Evolutionary conservation across 2,797 vertebrate species (phyloP), one percentile per base, ranked within the genome.

Genomic region (Allobates femoralis): DNA sequence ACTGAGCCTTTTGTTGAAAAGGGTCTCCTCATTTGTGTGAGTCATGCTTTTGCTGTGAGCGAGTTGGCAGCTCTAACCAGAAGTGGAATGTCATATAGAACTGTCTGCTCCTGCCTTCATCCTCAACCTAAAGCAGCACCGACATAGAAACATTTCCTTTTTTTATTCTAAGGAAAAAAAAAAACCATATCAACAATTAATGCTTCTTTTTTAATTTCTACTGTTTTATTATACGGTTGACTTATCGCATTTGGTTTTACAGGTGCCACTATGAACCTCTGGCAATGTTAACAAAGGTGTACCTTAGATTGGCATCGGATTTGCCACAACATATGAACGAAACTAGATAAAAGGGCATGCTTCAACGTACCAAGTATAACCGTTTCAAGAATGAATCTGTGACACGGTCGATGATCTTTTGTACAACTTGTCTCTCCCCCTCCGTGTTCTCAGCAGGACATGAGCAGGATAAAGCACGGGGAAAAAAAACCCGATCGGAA

Each of bases 331-430:
- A 91, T 94, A 96, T 96, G 95, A 97, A 96, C 95, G 95, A 95
- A 94, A 95, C 93, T 94, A 95, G 96, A 96, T 96, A 94, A 95
- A 97, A 96, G 98, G 98, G 97, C 96, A 99, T 99, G 98, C 98
- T 98, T 98, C 98, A 99, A 95, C 98, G 98, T 95, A 97, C 97
- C 95, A 99, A 99, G 95, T 99, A 99, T 95, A 99, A 98, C 95
- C 97, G 97, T 95, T 99, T 99, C 96, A 99, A 97, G 96, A 99
- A 99, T 96, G 98, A 99, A 96, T 99, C 97, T 90, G 97, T 99
- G 95, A 98, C 98, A 91, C 98, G 89, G 96, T 97, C 92, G 97
- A 99, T 96, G 98, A 99, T 94, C 96, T 98, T 94, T 95, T 98
- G 92, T 97, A 98, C 94, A 97, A 95, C 94, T 94, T 90, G 93